Evolutionary conservation across 2,797 vertebrate genomes (phyloP).

Genomic region (Dendrocincla tyrannina): DNA sequence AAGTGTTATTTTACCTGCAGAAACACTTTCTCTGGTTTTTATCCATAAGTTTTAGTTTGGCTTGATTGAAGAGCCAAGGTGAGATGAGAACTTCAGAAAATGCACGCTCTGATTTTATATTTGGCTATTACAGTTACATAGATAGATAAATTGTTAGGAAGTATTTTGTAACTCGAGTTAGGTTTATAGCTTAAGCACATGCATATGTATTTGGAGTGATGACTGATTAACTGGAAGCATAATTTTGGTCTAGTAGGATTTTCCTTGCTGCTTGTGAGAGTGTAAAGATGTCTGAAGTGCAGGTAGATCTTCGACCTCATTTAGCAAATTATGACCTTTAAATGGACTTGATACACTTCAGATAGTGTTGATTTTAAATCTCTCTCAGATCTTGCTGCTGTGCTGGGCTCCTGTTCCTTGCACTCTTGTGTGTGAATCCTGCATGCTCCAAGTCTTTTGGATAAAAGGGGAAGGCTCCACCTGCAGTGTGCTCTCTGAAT

Average conservation of each 20-base stretch:
- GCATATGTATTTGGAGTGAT: neutral
- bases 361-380: neutral
- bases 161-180: neutral
- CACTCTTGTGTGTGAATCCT: neutral
- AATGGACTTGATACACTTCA: neutral
- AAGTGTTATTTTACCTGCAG: neutral
- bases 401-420: neutral
- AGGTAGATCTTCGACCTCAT: neutral
- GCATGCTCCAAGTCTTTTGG: rapidly evolving
- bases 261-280: neutral
- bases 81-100: neutral
- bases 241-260: neutral
- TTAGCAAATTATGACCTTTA: neutral
- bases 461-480: neutral
- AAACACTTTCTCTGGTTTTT: rapidly evolving
- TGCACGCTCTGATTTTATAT: neutral
- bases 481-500: neutral
- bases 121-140: rapidly evolving
- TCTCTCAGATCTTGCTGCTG: neutral
- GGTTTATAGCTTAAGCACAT: neutral
- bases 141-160: neutral
- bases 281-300: neutral
- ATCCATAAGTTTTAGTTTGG: neutral
- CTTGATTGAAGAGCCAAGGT: neutral
- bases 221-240: neutral